Percentiles rank a stretch among this genome's conserved stretches.
phyloP scores from a whole-genome alignment of 2,888 invertebrate genomes.

The Sesia apiformis region DNA sequence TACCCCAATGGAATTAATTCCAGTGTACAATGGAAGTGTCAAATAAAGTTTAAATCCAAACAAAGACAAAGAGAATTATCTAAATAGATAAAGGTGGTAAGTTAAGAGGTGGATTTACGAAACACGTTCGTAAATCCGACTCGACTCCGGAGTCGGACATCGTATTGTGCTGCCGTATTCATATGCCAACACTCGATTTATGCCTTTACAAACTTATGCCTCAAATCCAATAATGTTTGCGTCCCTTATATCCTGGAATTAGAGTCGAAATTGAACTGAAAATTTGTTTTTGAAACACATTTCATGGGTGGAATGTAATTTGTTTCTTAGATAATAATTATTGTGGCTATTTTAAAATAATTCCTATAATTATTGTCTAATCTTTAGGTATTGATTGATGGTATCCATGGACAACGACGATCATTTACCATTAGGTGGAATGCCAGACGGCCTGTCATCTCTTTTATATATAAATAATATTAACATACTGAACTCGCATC shows the following conservation, averaged over 20 bases:
- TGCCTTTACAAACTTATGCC: slow-evolving; percentile 26
- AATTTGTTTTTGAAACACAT: no score
- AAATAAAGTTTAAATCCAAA: neutral
- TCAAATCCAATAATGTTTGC: neutral
- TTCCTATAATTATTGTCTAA: no score
- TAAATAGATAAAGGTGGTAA: slow-evolving; percentile 40
- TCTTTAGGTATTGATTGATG: no score
- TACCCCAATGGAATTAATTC: no score
- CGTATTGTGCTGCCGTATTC: slow-evolving; percentile 56
- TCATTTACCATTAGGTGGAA: no score
- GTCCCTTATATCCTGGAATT: neutral
- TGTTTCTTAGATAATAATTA: no score
- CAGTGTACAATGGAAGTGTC: neutral
- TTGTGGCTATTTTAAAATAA: no score
- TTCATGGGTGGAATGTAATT: no score
- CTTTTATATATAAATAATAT: no score
- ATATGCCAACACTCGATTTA: slow-evolving; percentile 62
- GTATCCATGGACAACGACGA: no score
- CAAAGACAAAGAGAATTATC: slow-evolving; percentile 15
- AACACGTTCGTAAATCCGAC: slow-evolving; percentile 24
- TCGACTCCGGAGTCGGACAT: slow-evolving; percentile 30
- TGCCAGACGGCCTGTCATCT: no score
- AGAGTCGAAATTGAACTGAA: neutral
- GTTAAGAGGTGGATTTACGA: slow-evolving; percentile 43
- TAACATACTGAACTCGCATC: no score